Evolutionary conservation across 1,140 invertebrate species (phyloP).

Genomic region (Amphibalanus amphitrite): DNA sequence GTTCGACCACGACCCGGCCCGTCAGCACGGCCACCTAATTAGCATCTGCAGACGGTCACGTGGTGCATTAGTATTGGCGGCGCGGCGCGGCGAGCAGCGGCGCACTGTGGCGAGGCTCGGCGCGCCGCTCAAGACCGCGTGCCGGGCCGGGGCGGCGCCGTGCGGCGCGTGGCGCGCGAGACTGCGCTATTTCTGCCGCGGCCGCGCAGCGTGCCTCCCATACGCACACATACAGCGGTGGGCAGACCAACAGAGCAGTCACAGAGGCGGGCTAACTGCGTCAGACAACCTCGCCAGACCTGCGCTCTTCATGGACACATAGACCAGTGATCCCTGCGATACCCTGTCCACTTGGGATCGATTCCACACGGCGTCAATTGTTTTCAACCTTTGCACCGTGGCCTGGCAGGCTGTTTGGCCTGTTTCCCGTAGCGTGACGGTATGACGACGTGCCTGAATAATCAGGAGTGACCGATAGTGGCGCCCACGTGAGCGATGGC

Average conservation of each 20-base stretch:
- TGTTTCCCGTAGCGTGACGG: not conserved
- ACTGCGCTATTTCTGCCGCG: not conserved
- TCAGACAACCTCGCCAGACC: no score
- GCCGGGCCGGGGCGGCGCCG: no score
- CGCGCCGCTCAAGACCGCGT: not conserved
- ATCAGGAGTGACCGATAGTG: not conserved
- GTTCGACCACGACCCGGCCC: no score
- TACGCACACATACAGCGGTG: no score
- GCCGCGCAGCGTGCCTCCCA: not conserved
- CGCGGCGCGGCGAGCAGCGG: no score
- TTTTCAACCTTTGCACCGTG: not conserved
- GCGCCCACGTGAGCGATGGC: not conserved
- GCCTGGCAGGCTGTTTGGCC: not conserved
- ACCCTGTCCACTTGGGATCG: not conserved
- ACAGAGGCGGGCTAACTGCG: no score
- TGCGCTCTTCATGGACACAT: no score
- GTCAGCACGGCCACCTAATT: not conserved
- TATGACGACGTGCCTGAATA: not conserved
- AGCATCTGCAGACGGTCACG: not conserved
- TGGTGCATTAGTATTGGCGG: not conserved
- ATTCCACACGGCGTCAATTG: not conserved
- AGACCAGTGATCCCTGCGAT: no score
- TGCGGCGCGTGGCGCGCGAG: not conserved
- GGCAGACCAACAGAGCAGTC: not conserved
- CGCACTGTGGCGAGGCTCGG: not conserved